Evolutionary conservation across 2,888 invertebrate species (phyloP), one percentile per base, ranked within the genome.

Genomic region (Xestobium rufovillosum): DNA sequence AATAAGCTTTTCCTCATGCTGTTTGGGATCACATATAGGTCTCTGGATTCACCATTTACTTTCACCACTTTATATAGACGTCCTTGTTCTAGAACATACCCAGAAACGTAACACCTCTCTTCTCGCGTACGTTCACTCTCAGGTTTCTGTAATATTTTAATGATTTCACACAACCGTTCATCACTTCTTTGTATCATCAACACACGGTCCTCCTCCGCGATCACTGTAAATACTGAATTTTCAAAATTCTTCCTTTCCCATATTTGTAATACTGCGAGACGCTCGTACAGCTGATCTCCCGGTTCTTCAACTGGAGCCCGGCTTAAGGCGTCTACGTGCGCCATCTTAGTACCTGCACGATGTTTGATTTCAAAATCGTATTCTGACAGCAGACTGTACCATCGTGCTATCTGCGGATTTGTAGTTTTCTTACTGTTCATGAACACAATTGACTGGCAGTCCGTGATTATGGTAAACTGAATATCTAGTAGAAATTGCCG

Each of bases 401-500:
- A 52, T 26, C 52, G 19, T 6, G 47, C 47, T 11, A 52, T 42
- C 31, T 52, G 47, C 4, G 51, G 48, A 31, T 50, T 45, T 15
- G 43, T 45, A 3, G 49, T 53, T 39, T 49, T 52, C 14, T 47
- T 39, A 0, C 36, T 34, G 17, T 53, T 51, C 4, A 52, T 31
- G 36, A 46, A 48, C 1, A 49, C 35, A 2, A 55, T 26, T 1
- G 52, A 49, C 36, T 52, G 51, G 34, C 53, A 53, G 39, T 57
- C 57, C 0, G 50, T 55, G 1, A 52, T 34, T 4, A 58, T 39
- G 13, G 41, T 52, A 32, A 56, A 51, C 19, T 35, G 30, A 3
- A 55, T 47, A 3, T 47, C 48, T 11, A 54, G 33, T 4, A 54
- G 29, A 28, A 52, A 45, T n/a, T 43, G 28, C 9, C 51, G 25